Base-by-base conservation (phyloP, 2,888 invertebrate species). In the Cantharis lateralis region DNA sequence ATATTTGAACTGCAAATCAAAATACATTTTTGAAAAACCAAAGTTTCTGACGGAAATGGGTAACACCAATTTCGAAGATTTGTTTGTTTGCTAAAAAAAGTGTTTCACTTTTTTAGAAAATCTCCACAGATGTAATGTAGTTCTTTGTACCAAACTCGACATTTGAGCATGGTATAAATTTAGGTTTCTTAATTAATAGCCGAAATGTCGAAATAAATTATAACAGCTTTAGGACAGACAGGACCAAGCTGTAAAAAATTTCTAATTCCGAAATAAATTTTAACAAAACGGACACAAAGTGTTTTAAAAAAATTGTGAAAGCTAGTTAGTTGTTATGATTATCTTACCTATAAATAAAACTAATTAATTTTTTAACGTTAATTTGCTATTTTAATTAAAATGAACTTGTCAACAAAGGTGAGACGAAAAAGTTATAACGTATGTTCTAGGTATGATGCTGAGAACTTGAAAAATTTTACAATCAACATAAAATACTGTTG, bases 331-430 rank as follows among this genome's bases (percentile, higher is more conserved):
- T 20, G 18, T 66, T 66, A 66, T 15, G 64, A 66, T 66, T 66
- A 63, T 63, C 20, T 15, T 66, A 20, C 24, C n/a, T 66, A 48
- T 48, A n/a, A 48, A 48, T n/a, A 48, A 48, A 48, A 48, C n/a
- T 48, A 48, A 48, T 66, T 66, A 20, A 66, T 20, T 66, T 24
- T 66, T 18, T 66, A 11, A 66, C 10, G 20, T 66, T 66, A 66
- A 66, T 66, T 66, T 20, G 11, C 10, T 66, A 10, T 66, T 66
- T 20, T 66, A 66, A 66, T 66, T 20, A 66, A 66, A 18, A 24
- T 66, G 64, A 66, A 66, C 64, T 66, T 66, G 64, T 66, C 64
- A 66, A 66, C 64, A 66, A 66, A 66, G 64, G 64, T 66, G 64
- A 66, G 20, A 66, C 64, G 2, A 13, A 66, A 24, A 66, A 20